Evolutionary conservation across 2,797 vertebrate genomes (phyloP).

Genomic region (Catostomus latipinnis): DNA sequence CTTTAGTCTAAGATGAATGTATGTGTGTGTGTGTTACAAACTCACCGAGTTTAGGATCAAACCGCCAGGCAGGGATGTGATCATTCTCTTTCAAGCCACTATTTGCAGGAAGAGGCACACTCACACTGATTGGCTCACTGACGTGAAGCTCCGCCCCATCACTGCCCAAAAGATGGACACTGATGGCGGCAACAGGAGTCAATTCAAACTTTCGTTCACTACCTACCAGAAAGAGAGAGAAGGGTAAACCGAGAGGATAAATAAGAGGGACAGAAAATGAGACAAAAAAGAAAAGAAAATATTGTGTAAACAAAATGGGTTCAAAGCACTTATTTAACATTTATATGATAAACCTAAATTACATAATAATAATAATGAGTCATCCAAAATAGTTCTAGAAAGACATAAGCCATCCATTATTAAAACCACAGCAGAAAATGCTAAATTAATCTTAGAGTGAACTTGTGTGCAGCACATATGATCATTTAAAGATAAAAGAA

Average conservation of each 20-base stretch:
- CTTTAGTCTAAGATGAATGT: not conserved
- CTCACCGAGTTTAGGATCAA: conserved; percentile 94
- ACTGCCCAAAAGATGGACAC: conserved; percentile 90
- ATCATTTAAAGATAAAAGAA: conserved; percentile 6
- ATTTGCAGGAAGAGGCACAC: conserved; percentile 86
- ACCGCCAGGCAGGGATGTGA: conserved; percentile 93
- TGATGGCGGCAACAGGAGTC: conserved; percentile 90
- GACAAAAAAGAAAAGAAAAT: no score
- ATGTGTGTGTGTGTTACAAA: conserved; percentile 19
- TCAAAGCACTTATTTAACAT: no score
- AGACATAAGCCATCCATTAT: not conserved
- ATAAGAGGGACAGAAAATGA: no score
- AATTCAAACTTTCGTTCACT: conserved; percentile 87
- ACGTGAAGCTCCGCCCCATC: conserved; percentile 88
- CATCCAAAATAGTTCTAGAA: not conserved
- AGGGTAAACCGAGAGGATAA: conserved; percentile 43
- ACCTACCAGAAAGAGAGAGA: conserved; percentile 74
- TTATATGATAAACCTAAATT: not conserved
- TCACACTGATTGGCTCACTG: conserved; percentile 91
- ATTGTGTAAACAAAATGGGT: no score
- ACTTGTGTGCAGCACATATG: not conserved
- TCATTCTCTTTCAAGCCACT: conserved; percentile 92
- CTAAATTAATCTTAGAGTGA: not conserved
- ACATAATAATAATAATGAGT: conserved; percentile 5
- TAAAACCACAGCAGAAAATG: not conserved